These are phyloP conservation scores for Phasianus colchicus DNA, from an alignment of 2,113 vertebrate species.

Conservation along the genomic window DNA sequence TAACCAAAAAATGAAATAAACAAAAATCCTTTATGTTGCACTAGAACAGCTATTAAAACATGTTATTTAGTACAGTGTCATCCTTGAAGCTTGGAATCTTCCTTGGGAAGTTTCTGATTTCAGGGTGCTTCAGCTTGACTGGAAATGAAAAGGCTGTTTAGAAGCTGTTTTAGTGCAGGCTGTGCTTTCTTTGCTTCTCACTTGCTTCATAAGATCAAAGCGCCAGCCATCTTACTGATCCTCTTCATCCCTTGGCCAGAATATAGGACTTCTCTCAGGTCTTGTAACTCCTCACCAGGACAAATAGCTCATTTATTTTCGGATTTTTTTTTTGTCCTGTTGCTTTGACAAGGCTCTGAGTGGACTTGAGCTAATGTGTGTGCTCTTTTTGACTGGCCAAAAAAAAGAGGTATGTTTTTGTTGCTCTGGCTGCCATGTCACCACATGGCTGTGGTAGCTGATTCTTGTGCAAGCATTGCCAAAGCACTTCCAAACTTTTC, in stretches of 20 bases:
- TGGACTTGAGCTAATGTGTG: conserved; percentile 29
- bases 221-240: not conserved
- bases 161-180: not conserved
- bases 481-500: not conserved
- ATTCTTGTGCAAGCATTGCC: not conserved
- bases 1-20: not conserved
- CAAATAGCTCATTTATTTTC: not conserved
- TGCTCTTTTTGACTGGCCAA: conserved; percentile 26
- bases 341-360: conserved; percentile 39
- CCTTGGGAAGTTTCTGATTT: not conserved
- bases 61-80: not conserved
- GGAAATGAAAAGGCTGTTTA: not conserved
- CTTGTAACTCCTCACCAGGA: not conserved
- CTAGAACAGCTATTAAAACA: not conserved
- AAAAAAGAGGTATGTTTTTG: conserved; percentile 33
- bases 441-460: not conserved
- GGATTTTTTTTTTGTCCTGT: not conserved
- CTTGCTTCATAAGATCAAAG: not conserved
- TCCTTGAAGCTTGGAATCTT: not conserved
- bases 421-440: not conserved
- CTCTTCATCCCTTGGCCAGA: conserved; percentile 30
- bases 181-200: not conserved
- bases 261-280: conserved; percentile 28
- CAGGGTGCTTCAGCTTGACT: not conserved
- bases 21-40: not conserved